Evolutionary conservation across 2,888 invertebrate genomes (phyloP).

Genomic region (Argyra leucocephala): DNA sequence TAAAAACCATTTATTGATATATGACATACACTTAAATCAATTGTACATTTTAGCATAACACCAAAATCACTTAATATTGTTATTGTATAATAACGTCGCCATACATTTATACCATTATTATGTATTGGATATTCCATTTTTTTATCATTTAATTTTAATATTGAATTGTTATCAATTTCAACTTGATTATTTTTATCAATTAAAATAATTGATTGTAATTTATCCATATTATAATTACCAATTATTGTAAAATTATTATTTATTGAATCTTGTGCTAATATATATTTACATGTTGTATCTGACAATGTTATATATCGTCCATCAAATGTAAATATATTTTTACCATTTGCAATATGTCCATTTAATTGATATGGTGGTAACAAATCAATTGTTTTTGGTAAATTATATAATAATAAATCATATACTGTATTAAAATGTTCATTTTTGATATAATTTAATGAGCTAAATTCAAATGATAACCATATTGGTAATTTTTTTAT

Average conservation of each 20-base stretch:
- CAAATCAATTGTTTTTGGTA: constrained; percentile 50
- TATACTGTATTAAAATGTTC: constrained; percentile 51
- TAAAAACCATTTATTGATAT: constrained; percentile 75
- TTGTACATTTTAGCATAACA: constrained; percentile 51
- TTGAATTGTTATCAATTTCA: constrained; percentile 56
- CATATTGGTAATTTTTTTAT: constrained; percentile 49
- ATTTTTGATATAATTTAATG: constrained; percentile 50
- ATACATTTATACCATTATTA: constrained; percentile 54
- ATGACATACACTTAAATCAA: constrained; percentile 57
- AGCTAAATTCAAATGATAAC: constrained; percentile 51
- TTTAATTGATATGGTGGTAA: constrained; percentile 58
- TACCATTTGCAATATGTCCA: constrained; percentile 66
- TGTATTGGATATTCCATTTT: constrained; percentile 60
- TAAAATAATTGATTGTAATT: constrained; percentile 57
- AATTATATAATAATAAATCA: constrained; percentile 37
- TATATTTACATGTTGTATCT: constrained; percentile 70
- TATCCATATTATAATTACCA: constrained; percentile 60
- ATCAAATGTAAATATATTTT: constrained; percentile 83
- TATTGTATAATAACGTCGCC: constrained; percentile 50
- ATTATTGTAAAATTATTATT: constrained; percentile 79
- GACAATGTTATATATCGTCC: constrained; percentile 69
- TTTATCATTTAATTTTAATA: constrained; percentile 56
- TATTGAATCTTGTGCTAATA: constrained; percentile 72
- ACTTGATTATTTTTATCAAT: constrained; percentile 56
- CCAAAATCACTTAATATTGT: constrained; percentile 56